These are phyloP conservation scores for Tipula vernalis DNA, from an alignment of 2,888 invertebrate species.

Conservation along the genomic window DNA sequence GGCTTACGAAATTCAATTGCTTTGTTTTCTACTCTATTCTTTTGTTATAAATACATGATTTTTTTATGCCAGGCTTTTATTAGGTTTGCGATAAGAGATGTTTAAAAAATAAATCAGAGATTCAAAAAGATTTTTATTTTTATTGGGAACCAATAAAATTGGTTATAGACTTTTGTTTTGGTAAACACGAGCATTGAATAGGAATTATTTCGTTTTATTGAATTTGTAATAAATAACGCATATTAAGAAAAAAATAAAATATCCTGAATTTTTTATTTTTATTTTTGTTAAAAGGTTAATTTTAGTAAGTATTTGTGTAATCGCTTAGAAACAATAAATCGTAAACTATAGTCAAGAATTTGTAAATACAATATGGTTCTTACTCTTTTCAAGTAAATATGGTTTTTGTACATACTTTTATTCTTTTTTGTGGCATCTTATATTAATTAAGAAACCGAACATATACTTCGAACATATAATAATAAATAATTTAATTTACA, in stretches of 20 bases:
- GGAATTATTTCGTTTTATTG: background rate
- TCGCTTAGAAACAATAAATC: background rate
- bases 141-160: background rate
- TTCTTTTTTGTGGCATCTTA: no score
- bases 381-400: no score
- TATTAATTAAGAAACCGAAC: background rate
- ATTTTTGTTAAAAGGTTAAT: background rate
- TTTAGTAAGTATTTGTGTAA: background rate
- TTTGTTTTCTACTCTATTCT: no score
- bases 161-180: background rate
- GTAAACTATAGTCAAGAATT: background rate
- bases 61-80: background rate
- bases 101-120: background rate
- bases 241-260: background rate
- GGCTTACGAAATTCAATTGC: background rate
- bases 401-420: no score
- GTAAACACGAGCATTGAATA: background rate
- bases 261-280: background rate
- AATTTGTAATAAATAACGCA: background rate
- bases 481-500: background rate
- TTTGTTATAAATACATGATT: background rate
- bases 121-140: background rate
- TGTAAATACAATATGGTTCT: background rate
- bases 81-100: background rate
- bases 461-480: background rate